Base-by-base conservation (phyloP, 2,113 vertebrate species). In the Glareola pratincola region DNA sequence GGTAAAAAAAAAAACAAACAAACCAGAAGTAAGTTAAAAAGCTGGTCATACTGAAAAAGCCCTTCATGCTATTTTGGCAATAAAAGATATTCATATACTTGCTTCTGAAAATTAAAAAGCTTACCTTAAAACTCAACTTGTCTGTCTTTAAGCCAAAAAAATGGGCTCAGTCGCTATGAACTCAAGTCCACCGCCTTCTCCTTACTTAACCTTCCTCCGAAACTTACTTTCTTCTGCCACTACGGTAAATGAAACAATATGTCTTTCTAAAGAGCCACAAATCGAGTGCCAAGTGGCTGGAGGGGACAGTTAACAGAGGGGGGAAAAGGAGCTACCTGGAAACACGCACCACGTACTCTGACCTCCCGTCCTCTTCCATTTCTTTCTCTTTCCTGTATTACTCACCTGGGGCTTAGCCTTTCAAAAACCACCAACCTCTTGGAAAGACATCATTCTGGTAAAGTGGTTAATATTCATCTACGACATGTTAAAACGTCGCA, bases 201-300 rank as follows among this genome's bases (percentile, higher is more conserved):
- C 68, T 66, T 14, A 54, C 4, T 48, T 27, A 93, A 75, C 20
- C 77, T 91, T 73, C 34, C 56, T 59, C 66, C 45, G 4, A 62
- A 94, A 73, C 37, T 53, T 66, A 83, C 27, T 73, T 93, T 82
- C 53, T 64, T 78, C 88, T 83, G 59, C 67, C 15, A 47, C 34
- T 59, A 19, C 0, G 0, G 45, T 93, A 92, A 94, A 85, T 69
- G 82, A 90, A 94, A 93, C 62, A 92, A 12, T 85, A 60, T 39
- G 63, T 64, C 68, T 79, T 90, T 60, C 30, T 64, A 45, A 85
- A 93, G 62, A 82, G 75, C 60, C 78, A 85, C 85, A 85, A 71
- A 94, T 63, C 76, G 56, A 72, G 53, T 51, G 85, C 88, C 93
- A 95, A 94, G 75, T 62, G 47, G 71, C 91, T 94, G 79, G 78